Evolutionary conservation across 2,113 vertebrate species (phyloP), one percentile per base, ranked within the genome.

Genomic region (Hassar affinis): DNA sequence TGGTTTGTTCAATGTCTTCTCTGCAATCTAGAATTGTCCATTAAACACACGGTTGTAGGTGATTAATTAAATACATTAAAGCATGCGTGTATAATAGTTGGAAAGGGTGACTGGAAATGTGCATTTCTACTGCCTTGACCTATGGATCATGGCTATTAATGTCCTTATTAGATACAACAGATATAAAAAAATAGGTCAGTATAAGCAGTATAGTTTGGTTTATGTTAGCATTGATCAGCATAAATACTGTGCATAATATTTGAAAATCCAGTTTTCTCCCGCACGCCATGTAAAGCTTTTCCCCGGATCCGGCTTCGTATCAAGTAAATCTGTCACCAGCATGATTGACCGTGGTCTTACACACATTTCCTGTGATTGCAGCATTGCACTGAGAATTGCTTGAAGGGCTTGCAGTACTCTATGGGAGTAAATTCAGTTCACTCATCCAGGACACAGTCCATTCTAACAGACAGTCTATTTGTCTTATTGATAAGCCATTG

Each of bases 271-370:
- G 15, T 42, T 81, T 47, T 45, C n/a, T 74, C 69, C 42, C 6
- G 0, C 2, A 20, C 33, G 11, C 54, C 25, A 22, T 49, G 0
- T 33, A 61, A 61, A 38, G 22, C 17, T 25, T 72, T 57, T 42
- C 10, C 6, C 38, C 30, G 35, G n/a, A 30, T 72, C 51, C 15
- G 59, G 59, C n/a, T 22, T 35, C 45, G 25, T 66, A 22, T 33
- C 27, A 81, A 81, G 35, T 56, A 59, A 72, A 75, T 75, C n/a
- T 72, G 80, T 74, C 69, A 69, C 80, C 80, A 74, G 51, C 42
- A 71, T 72, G 80, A 74, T 52, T 82, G 80, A 82, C 80, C 80
- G 47, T 75, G 69, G 80, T 82, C 42, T 75, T 82, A 49, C 38
- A 75, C 69, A 62, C 42, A 75, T 75, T 82, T 82, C 11, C 80